These are phyloP conservation scores for Channallabes apus DNA, from an alignment of 2,797 vertebrate species.

Conservation along the genomic window DNA sequence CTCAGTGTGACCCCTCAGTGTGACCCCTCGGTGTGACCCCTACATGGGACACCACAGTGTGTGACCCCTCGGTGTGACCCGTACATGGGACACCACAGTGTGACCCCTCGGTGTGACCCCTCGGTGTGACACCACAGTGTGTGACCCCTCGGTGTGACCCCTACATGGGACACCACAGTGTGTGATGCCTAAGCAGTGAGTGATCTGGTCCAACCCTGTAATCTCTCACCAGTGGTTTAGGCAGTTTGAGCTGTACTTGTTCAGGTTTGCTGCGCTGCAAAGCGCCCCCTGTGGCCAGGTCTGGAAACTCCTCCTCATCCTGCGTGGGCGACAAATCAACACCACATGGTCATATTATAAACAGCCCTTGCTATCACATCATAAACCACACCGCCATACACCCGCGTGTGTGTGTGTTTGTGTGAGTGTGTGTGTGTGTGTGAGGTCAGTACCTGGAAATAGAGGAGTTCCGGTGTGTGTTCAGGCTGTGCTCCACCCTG, in stretches of 20 bases:
- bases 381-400: background rate
- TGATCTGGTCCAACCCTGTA: too few relatives aligned
- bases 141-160: too few relatives aligned
- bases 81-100: too few relatives aligned
- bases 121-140: too few relatives aligned
- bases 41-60: too few relatives aligned
- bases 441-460: slow-evolving; percentile 84
- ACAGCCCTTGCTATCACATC: background rate
- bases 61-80: too few relatives aligned
- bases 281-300: slow-evolving; percentile 79
- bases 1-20: too few relatives aligned
- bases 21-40: too few relatives aligned
- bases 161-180: background rate
- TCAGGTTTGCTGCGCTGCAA: slow-evolving; percentile 78
- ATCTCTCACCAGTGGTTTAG: slow-evolving; percentile 83
- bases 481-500: slow-evolving; percentile 73
- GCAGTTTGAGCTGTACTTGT: slow-evolving; percentile 82
- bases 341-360: background rate
- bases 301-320: slow-evolving; percentile 96
- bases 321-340: slow-evolving; percentile 57
- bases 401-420: background rate
- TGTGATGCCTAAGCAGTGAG: background rate
- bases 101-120: too few relatives aligned
- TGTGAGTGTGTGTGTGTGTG: background rate
- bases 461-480: slow-evolving; percentile 84